Base-by-base conservation (phyloP, 2,888 invertebrate species). In the Holacanthella duospinosa region DNA sequence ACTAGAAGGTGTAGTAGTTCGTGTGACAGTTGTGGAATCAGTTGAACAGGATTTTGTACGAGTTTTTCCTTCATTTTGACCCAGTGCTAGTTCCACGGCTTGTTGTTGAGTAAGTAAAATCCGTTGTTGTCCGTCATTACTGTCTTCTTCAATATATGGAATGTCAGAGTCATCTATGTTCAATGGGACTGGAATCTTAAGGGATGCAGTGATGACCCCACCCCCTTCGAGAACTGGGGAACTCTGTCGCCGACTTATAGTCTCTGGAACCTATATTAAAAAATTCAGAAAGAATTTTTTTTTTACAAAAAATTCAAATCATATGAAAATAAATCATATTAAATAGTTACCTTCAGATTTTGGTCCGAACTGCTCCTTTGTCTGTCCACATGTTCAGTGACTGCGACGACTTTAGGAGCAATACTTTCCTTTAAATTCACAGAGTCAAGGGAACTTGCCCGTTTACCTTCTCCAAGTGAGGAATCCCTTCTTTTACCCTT, bases 181-280 rank as follows among this genome's bases (percentile, higher is more conserved):
- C 68, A 84, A 80, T 55, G 80, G 79, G 43, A 78, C 77, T 64
- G 77, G 89, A 88, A 79, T 90, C 74, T 87, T 88, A 43, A 90
- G 81, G 68, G 87, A 88, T 1, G 89, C 90, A 0, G 87, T 88
- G 73, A 90, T 86, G 62, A 87, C 83, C 69, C 84, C 84, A 72
- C 65, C 56, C 19, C 65, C 65, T 55, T 71, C 71, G 43, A 74
- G 66, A 21, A 73, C 72, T 0, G 75, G 75, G 25, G 73, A 73
- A 29, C 74, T 74, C 58, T 74, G 69, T 25, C 75, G 65, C 28
- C 75, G 64, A 48, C 62, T 68, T 48, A 68, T 60, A 36, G 71
- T 65, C 24, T 69, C 65, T 26, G 71, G 70, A 57, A 72, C 70
- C 67, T 68, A n/a, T 1, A 29, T 2, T 21, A 43, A 44, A 12